Evolutionary conservation across 2,888 invertebrate species (phyloP).

Genomic region (Scaeva pyrastri): DNA sequence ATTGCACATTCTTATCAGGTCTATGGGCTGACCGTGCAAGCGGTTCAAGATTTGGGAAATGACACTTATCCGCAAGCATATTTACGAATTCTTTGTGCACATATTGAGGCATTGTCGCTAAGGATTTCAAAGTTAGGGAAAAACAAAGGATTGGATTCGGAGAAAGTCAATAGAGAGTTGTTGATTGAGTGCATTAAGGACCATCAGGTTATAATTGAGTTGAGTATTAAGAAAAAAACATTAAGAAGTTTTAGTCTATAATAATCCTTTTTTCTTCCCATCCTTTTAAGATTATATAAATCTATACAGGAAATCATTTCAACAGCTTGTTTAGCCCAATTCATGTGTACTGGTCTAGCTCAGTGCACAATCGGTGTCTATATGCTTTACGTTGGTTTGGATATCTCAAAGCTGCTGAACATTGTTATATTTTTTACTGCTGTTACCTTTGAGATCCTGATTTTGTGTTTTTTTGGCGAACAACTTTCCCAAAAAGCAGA

Average conservation of each 20-base stretch:
- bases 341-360: conserved; percentile 83
- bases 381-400: conserved; percentile 80
- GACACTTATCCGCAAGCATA: conserved; percentile 80
- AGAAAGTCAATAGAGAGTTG: conserved; percentile 76
- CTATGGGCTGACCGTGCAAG: conserved; percentile 58
- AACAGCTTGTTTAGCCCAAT: conserved; percentile 85
- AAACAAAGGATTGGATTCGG: background rate
- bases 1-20: conserved; percentile 76
- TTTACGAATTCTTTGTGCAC: conserved; percentile 79
- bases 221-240: conserved; percentile 12
- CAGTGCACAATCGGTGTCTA: conserved; percentile 83
- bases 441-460: conserved; percentile 84
- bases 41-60: conserved; percentile 72
- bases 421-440: conserved; percentile 80
- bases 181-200: conserved; percentile 79
- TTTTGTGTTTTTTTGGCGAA: conserved; percentile 85
- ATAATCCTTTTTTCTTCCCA: background rate
- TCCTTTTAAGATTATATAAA: conserved; percentile 83
- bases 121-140: conserved; percentile 77
- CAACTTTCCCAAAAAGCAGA: conserved; percentile 84
- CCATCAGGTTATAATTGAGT: conserved; percentile 80
- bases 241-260: background rate
- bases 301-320: conserved; percentile 84
- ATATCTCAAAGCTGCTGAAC: conserved; percentile 69
- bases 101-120: conserved; percentile 78